Evolutionary conservation across 2,797 vertebrate species (phyloP).

Genomic region (Otolemur crassicaudatus): DNA sequence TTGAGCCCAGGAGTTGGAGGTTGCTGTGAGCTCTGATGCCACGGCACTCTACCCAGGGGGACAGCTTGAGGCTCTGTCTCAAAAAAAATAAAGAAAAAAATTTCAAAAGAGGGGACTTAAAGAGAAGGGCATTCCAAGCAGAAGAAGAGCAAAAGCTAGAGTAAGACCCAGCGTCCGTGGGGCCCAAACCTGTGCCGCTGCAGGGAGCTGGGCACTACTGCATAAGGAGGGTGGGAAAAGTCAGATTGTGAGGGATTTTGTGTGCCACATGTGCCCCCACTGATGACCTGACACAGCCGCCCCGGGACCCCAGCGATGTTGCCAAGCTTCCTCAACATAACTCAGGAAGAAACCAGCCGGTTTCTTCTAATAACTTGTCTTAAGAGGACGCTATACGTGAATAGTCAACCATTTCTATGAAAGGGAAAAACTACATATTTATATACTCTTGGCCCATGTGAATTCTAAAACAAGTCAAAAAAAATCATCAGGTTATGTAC

Average conservation of each 20-base stretch:
- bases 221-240: background rate
- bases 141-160: background rate
- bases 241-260: background rate
- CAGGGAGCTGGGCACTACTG: background rate
- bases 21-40: too few species aligned
- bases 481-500: background rate
- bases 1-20: too few species aligned
- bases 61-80: too few species aligned
- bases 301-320: background rate
- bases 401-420: background rate
- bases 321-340: background rate
- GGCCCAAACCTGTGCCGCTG: background rate
- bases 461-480: conserved; percentile 16
- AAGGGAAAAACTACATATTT: background rate
- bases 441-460: background rate
- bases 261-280: background rate
- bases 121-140: background rate
- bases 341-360: background rate
- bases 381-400: background rate
- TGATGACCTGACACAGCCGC: background rate
- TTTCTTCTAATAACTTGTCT: background rate
- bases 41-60: too few species aligned
- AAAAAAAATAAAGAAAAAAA: too few species aligned
- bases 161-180: background rate
- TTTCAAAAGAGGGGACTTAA: background rate